Evolutionary conservation across 2,888 invertebrate species (phyloP).

Genomic region (Tenodera sinensis): DNA sequence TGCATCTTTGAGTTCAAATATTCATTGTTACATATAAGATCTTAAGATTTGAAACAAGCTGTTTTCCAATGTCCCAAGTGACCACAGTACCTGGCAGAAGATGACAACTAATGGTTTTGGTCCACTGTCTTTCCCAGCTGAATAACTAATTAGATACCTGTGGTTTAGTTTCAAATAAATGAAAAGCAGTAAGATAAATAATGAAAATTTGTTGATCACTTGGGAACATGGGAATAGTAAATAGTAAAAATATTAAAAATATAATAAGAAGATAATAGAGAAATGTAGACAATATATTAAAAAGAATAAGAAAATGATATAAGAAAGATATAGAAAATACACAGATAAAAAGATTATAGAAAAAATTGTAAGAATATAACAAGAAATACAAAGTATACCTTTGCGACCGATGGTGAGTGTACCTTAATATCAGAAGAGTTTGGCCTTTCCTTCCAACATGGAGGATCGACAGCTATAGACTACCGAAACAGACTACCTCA

Average conservation of each 20-base stretch:
- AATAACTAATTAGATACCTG: neutral
- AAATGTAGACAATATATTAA: constrained; percentile 31
- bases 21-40: too few species aligned
- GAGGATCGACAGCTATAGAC: neutral
- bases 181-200: constrained; percentile 21
- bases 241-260: constrained; percentile 33
- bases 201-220: constrained; percentile 33
- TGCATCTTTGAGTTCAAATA: too few species aligned
- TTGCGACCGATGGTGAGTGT: neutral
- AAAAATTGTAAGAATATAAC: neutral
- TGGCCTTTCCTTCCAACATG: neutral
- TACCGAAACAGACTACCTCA: constrained; percentile 5
- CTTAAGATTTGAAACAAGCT: constrained; percentile 21
- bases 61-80: constrained; percentile 30
- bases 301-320: constrained; percentile 32
- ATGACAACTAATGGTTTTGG: neutral
- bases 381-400: constrained; percentile 14
- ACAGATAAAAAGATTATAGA: constrained; percentile 29
- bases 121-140: neutral
- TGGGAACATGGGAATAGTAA: constrained; percentile 30
- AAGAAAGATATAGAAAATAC: constrained; percentile 35
- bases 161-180: neutral
- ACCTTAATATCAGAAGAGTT: constrained; percentile 1
- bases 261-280: constrained; percentile 21
- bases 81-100: constrained; percentile 31